Percentiles rank a stretch among this genome's conserved stretches.
These are phyloP conservation scores for Lagopus muta DNA, from an alignment of 2,113 vertebrate genomes.

Conservation along the genomic window DNA sequence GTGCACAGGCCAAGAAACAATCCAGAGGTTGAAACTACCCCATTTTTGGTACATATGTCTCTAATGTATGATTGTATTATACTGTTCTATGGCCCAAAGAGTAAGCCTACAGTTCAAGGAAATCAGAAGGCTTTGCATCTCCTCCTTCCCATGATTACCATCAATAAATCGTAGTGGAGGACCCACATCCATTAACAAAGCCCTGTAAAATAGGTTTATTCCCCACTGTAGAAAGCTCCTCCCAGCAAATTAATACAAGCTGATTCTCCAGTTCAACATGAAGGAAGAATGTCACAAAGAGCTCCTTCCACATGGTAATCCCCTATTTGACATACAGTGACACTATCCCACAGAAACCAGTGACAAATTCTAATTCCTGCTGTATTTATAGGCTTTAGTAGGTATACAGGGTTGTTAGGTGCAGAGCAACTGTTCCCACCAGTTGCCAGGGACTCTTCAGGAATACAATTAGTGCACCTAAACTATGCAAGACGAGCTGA, in stretches of 20 bases:
- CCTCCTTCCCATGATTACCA: neutral
- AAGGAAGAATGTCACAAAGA: constrained; percentile 37
- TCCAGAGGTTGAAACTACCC: neutral
- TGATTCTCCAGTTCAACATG: constrained; percentile 37
- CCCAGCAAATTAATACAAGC: constrained; percentile 35
- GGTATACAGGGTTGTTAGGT: neutral
- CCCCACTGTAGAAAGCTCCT: neutral
- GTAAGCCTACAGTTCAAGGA: neutral
- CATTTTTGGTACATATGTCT: neutral
- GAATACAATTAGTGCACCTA: constrained; percentile 33
- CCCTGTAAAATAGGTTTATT: neutral
- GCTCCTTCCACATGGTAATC: constrained; percentile 63
- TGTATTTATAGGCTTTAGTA: constrained; percentile 79
- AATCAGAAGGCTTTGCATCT: constrained; percentile 11
- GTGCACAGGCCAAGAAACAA: neutral
- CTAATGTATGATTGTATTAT: neutral
- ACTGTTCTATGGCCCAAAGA: neutral
- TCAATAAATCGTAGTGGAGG: neutral
- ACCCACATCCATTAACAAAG: neutral
- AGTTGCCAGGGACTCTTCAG: neutral
- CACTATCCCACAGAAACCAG: constrained; percentile 33
- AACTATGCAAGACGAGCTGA: neutral
- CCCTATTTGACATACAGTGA: constrained; percentile 57
- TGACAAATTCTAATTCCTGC: constrained; percentile 53
- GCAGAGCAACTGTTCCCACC: constrained; percentile 58